These are phyloP conservation scores for Horisme vitalbata DNA, from an alignment of 2,888 invertebrate genomes.

Conservation along the genomic window DNA sequence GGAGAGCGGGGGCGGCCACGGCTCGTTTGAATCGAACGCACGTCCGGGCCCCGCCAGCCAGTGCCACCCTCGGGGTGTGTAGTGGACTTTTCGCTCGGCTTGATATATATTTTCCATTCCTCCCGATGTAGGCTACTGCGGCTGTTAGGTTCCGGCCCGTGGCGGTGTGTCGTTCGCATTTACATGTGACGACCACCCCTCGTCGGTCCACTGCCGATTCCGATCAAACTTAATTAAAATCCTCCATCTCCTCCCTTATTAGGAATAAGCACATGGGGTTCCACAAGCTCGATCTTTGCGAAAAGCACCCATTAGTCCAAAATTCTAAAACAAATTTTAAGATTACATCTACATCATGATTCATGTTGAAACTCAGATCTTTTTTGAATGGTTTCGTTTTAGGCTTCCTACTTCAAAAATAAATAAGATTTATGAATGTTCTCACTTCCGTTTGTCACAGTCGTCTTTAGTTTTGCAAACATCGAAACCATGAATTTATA, in stretches of 20 bases:
- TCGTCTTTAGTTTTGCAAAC: no score
- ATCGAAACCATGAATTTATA: no score
- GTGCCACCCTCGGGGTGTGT: constrained; percentile 69
- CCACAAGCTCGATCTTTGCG: constrained; percentile 11
- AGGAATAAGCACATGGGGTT: constrained; percentile 18
- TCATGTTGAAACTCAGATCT: no score
- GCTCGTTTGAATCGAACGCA: constrained; percentile 81
- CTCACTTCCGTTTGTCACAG: no score
- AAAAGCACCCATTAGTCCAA: constrained; percentile 2
- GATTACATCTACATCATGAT: no score
- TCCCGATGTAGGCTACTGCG: constrained; percentile 73
- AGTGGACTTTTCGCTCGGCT: constrained; percentile 82
- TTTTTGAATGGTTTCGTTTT: no score
- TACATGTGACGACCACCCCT: constrained; percentile 63
- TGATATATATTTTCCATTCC: constrained; percentile 81
- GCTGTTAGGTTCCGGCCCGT: constrained; percentile 64
- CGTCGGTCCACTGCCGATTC: constrained; percentile 43
- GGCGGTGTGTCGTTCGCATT: constrained; percentile 57
- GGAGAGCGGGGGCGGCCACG: constrained; percentile 61
- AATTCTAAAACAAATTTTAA: not conserved
- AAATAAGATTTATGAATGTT: no score
- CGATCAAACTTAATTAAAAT: constrained; percentile 64
- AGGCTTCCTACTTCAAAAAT: no score
- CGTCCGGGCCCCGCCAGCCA: constrained; percentile 68
- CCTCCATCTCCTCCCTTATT: constrained; percentile 18